Base-by-base conservation (phyloP, 2,888 invertebrate species). In the Philonicus albiceps region DNA sequence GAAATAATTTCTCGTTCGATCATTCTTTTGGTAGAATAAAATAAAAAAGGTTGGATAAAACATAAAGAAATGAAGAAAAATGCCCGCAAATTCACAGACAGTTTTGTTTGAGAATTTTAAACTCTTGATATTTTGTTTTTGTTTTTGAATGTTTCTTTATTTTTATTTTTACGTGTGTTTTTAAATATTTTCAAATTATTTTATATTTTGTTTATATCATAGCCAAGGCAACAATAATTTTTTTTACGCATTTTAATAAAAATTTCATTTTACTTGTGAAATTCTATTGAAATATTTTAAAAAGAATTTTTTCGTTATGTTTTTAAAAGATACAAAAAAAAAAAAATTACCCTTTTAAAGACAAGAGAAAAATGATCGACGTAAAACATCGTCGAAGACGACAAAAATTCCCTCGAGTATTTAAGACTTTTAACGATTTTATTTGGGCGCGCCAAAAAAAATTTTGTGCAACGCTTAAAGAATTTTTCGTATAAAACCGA, bases 191-290 rank as follows among this genome's bases (percentile, higher is more conserved):
- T 75, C 5, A 1, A 37, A 37, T 75, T 75, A 19, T n/a, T 37
- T 31, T n/a, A n/a, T 27, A 22, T 64, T 64, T 64, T 22, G n/a
- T n/a, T n/a, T n/a, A n/a, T n/a, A n/a, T n/a, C n/a, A n/a, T n/a
- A n/a, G n/a, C n/a, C n/a, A n/a, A n/a, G n/a, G n/a, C n/a, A n/a
- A n/a, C n/a, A n/a, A 64, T 27, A 64, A 64, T 22, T 64, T 11
- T 53, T 53, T 80, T 64, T 53, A n/a, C 49, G 31, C 80, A 37
- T 43, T 80, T n/a, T n/a, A n/a, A n/a, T 80, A 80, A 53, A 31
- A 75, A 80, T 31, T 76, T 76, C 76, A 27, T 43, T 43, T 37
- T 76, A 37, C 76, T 40, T 40, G 76, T 40, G 76, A 76, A 76
- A 19, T 76, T 74, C 22, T 37, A 76, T 76, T 76, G 80, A 80